A percentile compares a stretch with the other conserved stretches of the same genome.
Conservation (phyloP, 1,140 invertebrate genomes). For the Polypedilum pembai region DNA sequence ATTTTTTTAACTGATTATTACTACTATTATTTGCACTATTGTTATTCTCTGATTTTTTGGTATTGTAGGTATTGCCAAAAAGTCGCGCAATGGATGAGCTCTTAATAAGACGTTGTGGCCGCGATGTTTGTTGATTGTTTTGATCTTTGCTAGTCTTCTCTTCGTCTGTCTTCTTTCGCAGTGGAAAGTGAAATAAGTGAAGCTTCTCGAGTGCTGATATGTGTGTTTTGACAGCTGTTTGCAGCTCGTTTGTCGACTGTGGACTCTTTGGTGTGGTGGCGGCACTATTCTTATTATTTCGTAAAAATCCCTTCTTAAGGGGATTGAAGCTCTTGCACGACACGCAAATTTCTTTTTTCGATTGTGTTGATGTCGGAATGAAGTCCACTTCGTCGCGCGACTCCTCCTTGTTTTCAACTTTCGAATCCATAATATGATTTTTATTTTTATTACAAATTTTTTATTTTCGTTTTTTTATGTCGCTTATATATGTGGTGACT, state of each 20-base stretch:
- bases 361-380: neutral
- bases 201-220: slow-evolving; percentile 29
- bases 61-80: slow-evolving; percentile 42
- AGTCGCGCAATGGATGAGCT: slow-evolving; percentile 35
- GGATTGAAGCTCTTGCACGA: slow-evolving; percentile 18
- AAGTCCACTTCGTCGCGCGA: slow-evolving; percentile 15
- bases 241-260: slow-evolving; percentile 5
- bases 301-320: slow-evolving; percentile 20
- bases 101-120: slow-evolving; percentile 16
- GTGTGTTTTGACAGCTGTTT: slow-evolving; percentile 28
- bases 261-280: neutral
- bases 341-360: slow-evolving; percentile 26
- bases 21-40: neutral
- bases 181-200: slow-evolving; percentile 24
- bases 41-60: slow-evolving; percentile 41
- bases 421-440: slow-evolving; percentile 23
- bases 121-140: slow-evolving; percentile 25
- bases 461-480: neutral
- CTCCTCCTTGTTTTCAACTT: slow-evolving; percentile 1
- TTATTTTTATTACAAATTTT: neutral
- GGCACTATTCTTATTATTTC: neutral
- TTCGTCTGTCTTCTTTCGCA: slow-evolving; percentile 25
- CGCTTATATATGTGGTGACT: neutral
- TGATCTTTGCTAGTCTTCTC: slow-evolving; percentile 29
- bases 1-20: neutral